phyloP scores from a whole-genome alignment of 1,140 invertebrate species.

The Papilio helenus region DNA sequence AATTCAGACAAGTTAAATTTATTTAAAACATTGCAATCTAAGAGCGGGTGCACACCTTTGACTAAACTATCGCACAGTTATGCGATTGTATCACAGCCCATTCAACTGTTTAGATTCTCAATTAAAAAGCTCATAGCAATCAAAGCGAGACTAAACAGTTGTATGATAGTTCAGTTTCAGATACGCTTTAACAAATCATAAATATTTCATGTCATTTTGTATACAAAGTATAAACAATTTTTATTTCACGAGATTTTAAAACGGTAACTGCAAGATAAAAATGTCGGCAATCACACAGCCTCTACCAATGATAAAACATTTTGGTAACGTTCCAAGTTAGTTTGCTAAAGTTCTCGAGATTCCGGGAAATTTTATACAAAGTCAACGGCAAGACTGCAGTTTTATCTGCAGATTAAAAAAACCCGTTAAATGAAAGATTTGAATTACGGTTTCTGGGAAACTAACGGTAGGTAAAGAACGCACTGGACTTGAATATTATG shows the following conservation, averaged over 20 bases:
- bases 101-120: no score
- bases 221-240: neutral
- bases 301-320: conserved; percentile 24
- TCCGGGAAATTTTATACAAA: neutral
- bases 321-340: conserved; percentile 27
- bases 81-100: no score
- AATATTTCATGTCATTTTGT: neutral
- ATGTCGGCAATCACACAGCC: neutral
- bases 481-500: no score
- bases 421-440: no score
- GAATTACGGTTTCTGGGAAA: no score
- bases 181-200: neutral
- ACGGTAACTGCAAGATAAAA: neutral
- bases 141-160: no score
- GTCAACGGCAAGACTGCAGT: neutral
- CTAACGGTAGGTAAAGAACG: no score
- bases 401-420: neutral
- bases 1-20: neutral
- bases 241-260: neutral
- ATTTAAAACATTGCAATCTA: neutral
- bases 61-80: no score
- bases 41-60: no score
- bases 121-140: no score
- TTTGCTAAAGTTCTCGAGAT: conserved; percentile 7
- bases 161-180: neutral